Evolutionary conservation across 2,888 invertebrate species (phyloP), one percentile per base, ranked within the genome.

Genomic region (Vanessa cardui): DNA sequence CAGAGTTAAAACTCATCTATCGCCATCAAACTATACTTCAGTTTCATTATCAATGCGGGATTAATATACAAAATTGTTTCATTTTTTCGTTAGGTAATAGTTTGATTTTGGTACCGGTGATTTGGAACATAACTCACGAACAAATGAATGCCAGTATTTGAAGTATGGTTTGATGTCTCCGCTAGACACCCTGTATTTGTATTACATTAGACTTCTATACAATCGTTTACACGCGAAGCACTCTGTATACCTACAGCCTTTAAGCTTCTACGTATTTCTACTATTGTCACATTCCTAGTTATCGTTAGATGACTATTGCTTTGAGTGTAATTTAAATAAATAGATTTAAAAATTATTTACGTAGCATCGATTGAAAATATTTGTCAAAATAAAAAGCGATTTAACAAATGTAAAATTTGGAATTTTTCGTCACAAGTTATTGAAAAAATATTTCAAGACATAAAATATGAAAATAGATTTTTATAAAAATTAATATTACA

Each of bases 231-330:
- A 79, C 82, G 88, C 86, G 81, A 89, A 90, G 89, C 90, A 79
- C 78, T 87, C 83, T 85, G 83, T 83, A 81, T 82, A 83, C 77
- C 80, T 87, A 88, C 87, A 88, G 87, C 87, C 67, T 76, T 79
- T 80, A 88, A 89, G 89, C 90, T 82, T 85, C 89, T 89, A 89
- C 83, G 83, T 88, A 88, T 82, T 78, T 78, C 91, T 91, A 92
- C 90, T 92, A 92, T 92, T 92, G 92, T 92, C 92, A 86, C 86
- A 87, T 89, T 83, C 85, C 86, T 90, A 90, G 82, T 80, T 83
- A 83, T 80, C 80, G 72, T 79, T 80, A 82, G 49, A 69, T 64
- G 64, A 62, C 71, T 71, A 71, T 69, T 67, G 66, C 64, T 69
- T 71, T 66, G 26, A 6, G 47, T 64, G 60, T 58, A 20, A 21